phyloP scores from a whole-genome alignment of 2,113 vertebrate species.

The Reinhardtius hippoglossoides region DNA sequence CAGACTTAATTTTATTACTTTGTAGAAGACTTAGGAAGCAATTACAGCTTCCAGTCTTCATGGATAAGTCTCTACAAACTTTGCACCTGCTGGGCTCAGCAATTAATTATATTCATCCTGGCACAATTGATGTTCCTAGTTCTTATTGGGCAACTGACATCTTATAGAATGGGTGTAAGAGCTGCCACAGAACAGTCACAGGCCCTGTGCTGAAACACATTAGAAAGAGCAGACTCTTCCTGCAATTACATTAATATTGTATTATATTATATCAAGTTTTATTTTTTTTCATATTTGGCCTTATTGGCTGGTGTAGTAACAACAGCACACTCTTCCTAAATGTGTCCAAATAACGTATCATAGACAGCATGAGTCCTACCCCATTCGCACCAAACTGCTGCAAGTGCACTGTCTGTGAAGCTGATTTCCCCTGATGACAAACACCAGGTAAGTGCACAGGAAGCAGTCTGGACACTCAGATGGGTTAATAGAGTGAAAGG shows the following conservation, averaged over 20 bases:
- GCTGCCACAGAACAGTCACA: too few relatives aligned
- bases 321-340: background rate
- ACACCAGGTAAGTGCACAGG: conserved; percentile 53
- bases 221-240: background rate
- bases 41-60: background rate
- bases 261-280: too few relatives aligned
- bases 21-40: background rate
- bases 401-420: conserved; percentile 35
- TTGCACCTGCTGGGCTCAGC: background rate
- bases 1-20: background rate
- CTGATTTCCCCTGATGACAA: conserved; percentile 60
- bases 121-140: background rate
- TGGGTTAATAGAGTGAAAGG: conserved; percentile 14
- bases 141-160: background rate
- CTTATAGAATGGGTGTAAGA: too few relatives aligned
- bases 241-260: background rate
- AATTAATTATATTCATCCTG: background rate
- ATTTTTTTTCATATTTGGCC: too few relatives aligned
- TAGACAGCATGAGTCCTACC: background rate
- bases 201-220: too few relatives aligned
- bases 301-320: background rate
- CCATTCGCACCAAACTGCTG: conserved; percentile 10
- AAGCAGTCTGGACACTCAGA: conserved; percentile 53
- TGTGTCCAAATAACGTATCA: background rate
- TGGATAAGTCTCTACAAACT: background rate